These are phyloP conservation scores for Puffinus mauretanicus DNA, from an alignment of 2,113 vertebrate genomes.

Conservation along the genomic window DNA sequence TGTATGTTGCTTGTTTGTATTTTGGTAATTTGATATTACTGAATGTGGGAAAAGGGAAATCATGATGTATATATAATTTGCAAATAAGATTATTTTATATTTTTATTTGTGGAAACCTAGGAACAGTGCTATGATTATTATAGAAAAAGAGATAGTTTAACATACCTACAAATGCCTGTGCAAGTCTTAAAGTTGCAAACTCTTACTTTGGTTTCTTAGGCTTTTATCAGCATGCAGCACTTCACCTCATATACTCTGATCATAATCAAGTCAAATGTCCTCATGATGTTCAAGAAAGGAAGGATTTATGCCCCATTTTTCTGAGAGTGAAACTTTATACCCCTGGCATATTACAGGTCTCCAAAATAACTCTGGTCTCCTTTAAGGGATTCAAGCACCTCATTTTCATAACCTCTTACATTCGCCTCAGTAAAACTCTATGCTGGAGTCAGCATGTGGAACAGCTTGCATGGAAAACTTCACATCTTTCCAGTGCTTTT, in stretches of 20 bases:
- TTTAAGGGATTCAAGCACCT: neutral
- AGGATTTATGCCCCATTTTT: neutral
- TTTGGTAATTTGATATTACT: neutral
- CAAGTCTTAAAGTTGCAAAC: neutral
- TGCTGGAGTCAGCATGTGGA: neutral
- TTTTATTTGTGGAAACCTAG: neutral
- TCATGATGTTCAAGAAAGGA: neutral
- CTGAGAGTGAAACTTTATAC: neutral
- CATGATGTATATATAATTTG: neutral
- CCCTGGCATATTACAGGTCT: neutral
- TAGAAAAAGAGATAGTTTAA: neutral
- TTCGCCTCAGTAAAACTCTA: neutral
- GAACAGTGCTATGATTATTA: neutral
- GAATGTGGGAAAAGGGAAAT: neutral
- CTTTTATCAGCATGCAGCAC: neutral
- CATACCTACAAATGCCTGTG: neutral
- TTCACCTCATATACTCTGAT: neutral
- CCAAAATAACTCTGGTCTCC: neutral
- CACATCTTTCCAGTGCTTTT: neutral
- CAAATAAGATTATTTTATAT: neutral
- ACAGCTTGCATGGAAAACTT: neutral
- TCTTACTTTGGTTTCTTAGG: neutral
- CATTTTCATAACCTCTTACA: constrained; percentile 2
- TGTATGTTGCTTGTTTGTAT: neutral
- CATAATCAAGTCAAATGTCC: neutral